phyloP scores from a whole-genome alignment of 2,888 invertebrate species.

The Tachina grossa region DNA sequence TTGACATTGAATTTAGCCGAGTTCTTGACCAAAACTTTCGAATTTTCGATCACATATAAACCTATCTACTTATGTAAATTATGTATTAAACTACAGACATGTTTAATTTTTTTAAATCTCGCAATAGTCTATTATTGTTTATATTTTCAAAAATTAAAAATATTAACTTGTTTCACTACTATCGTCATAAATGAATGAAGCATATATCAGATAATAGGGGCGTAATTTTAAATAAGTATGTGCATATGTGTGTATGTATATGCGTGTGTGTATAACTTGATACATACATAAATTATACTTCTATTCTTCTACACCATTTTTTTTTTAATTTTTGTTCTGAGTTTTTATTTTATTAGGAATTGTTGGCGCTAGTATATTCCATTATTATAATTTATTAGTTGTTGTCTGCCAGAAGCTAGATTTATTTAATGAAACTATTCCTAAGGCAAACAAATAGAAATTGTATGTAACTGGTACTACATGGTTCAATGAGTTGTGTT shows the following conservation, averaged over 20 bases:
- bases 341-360: conserved; percentile 43
- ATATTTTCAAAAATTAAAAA: too few species aligned
- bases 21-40: too few species aligned
- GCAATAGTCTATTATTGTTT: too few species aligned
- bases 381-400: conserved; percentile 62
- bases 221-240: conserved; percentile 62
- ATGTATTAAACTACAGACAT: too few species aligned
- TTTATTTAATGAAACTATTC: conserved; percentile 10
- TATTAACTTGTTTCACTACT: background rate
- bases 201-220: conserved; percentile 74
- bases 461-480: conserved; percentile 76
- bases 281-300: background rate
- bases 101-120: too few species aligned
- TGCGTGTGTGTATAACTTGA: conserved; percentile 28
- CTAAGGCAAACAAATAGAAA: conserved; percentile 35
- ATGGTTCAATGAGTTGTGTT: conserved; percentile 66
- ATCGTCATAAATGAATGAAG: conserved; percentile 48
- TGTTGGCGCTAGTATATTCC: conserved; percentile 68
- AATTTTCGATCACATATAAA: too few species aligned
- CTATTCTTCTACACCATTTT: conserved; percentile 21
- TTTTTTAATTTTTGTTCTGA: conserved; percentile 1
- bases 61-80: too few species aligned
- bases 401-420: conserved; percentile 34
- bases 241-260: too few species aligned
- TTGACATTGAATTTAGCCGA: too few species aligned